phyloP scores from a whole-genome alignment of 2,797 vertebrate species.

The Myotis findleyi region DNA sequence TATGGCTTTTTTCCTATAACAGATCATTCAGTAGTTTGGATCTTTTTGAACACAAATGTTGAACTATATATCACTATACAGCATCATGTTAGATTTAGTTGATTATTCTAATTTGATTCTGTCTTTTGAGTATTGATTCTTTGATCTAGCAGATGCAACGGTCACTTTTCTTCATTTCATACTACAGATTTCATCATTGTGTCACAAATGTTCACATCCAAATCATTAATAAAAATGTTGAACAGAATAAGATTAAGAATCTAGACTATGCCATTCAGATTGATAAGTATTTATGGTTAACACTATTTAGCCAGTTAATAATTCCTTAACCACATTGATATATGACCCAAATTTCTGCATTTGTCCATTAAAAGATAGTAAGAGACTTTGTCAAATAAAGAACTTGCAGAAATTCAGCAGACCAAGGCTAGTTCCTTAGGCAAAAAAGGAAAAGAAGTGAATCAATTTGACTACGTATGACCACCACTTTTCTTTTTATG shows the following conservation, averaged over 20 bases:
- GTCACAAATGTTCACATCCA: background rate
- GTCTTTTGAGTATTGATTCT: slow-evolving; percentile 9
- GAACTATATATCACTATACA: background rate
- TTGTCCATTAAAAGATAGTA: background rate
- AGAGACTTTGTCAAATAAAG: background rate
- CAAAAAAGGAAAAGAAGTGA: slow-evolving; percentile 8
- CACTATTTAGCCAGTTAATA: background rate
- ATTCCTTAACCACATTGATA: background rate
- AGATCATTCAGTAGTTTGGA: background rate
- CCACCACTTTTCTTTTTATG: background rate
- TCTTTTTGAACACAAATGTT: background rate
- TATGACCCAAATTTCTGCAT: background rate
- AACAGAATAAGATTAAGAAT: background rate
- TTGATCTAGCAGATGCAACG: background rate
- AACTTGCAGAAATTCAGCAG: background rate
- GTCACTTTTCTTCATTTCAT: background rate
- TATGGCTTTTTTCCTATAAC: background rate
- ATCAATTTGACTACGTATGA: background rate
- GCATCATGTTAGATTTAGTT: background rate
- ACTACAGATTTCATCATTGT: background rate
- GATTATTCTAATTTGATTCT: slow-evolving; percentile 25
- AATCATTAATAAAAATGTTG: background rate
- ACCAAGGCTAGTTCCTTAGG: background rate
- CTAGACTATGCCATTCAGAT: background rate
- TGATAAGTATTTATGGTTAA: background rate